Evolutionary conservation across 2,113 vertebrate genomes (phyloP).

Genomic region (Lamprologus tigripictilis): DNA sequence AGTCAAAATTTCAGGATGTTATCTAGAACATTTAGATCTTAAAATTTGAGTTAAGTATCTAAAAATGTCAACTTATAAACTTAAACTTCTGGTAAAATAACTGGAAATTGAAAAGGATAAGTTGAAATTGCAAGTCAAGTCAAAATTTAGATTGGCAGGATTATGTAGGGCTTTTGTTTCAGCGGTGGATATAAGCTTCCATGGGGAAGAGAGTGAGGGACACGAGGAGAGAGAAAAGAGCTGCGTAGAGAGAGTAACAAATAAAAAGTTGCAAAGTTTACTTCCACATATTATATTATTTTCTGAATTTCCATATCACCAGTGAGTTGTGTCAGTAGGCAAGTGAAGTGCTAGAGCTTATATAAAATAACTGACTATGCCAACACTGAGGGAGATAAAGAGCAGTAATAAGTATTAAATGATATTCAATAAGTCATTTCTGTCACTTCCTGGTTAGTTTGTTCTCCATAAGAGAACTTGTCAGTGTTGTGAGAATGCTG

Average conservation of each 20-base stretch:
- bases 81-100: not conserved
- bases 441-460: not conserved
- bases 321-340: not conserved
- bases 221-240: not conserved
- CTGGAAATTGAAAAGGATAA: not conserved
- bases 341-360: not conserved
- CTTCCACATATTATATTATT: not conserved
- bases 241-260: not conserved
- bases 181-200: fast-evolving
- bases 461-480: not conserved
- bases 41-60: not conserved
- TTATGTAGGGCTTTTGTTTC: not conserved
- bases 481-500: not conserved
- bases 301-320: not conserved
- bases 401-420: not conserved
- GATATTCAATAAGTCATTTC: not conserved
- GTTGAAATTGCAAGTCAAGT: not conserved
- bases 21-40: not conserved
- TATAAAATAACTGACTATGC: not conserved
- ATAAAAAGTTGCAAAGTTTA: not conserved
- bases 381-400: not conserved
- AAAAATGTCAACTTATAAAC: not conserved
- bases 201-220: not conserved
- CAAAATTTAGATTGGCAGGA: fast-evolving
- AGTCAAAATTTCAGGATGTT: not conserved